Percentiles rank a stretch among this genome's conserved stretches.
Conservation (phyloP, 2,888 invertebrate genomes). For the Alviniconcha strummeri region DNA sequence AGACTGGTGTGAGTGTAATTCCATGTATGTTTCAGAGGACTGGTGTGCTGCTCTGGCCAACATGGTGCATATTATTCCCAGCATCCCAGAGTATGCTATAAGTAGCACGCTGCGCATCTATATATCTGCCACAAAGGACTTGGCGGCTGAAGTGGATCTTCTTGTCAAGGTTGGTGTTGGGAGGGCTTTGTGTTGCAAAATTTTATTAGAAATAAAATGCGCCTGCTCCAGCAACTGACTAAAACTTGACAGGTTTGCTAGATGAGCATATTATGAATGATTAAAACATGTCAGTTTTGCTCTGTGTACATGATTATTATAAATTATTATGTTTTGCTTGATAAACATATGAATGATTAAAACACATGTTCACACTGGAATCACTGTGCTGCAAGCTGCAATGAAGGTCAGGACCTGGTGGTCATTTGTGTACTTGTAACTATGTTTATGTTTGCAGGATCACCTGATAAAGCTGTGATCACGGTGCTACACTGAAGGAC, state of each 20-base stretch:
- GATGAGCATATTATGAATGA: too few relatives aligned
- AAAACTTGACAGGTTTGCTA: too few relatives aligned
- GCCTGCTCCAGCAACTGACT: too few relatives aligned
- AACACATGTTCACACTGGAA: too few relatives aligned
- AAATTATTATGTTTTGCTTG: too few relatives aligned
- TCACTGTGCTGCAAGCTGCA: too few relatives aligned
- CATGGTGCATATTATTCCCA: constrained; percentile 58
- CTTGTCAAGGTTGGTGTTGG: constrained; percentile 56
- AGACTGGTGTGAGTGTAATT: not conserved
- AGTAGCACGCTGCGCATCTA: constrained; percentile 64
- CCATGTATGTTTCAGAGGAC: constrained; percentile 59
- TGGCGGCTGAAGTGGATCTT: constrained; percentile 56
- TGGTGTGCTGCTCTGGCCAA: constrained; percentile 68
- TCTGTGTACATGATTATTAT: too few relatives aligned
- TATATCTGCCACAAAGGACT: constrained; percentile 60
- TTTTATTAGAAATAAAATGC: too few relatives aligned
- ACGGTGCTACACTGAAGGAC: constrained; percentile 60
- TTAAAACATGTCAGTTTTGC: too few relatives aligned
- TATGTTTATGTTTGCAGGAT: constrained; percentile 44
- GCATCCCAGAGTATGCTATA: constrained; percentile 59
- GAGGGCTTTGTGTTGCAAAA: not conserved
- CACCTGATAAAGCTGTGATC: constrained; percentile 49
- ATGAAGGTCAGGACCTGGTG: too few relatives aligned
- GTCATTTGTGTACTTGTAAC: too few relatives aligned
- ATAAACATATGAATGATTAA: too few relatives aligned